Evolutionary conservation across 2,113 vertebrate species (phyloP).

Genomic region (Sorex fumeus): DNA sequence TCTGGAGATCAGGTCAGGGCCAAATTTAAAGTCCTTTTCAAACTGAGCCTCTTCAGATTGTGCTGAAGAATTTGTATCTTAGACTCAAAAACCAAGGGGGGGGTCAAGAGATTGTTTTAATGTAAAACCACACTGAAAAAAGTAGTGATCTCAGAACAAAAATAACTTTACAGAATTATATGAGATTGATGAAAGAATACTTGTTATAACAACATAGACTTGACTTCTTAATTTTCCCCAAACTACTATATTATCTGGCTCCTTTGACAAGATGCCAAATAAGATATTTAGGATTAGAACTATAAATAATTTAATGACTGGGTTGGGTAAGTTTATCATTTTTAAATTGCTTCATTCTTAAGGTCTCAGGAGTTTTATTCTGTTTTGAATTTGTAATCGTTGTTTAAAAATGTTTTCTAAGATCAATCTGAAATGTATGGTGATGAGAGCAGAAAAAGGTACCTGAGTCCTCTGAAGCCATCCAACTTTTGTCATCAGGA

Average conservation of each 20-base stretch:
- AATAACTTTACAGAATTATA: neutral
- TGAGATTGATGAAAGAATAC: neutral
- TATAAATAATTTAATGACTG: neutral
- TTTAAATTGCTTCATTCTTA: no score
- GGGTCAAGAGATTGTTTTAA: neutral
- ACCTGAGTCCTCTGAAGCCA: no score
- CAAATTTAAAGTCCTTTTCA: neutral
- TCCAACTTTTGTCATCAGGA: no score
- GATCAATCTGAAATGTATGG: no score
- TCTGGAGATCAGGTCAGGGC: neutral
- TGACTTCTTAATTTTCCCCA: neutral
- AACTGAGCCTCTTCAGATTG: neutral
- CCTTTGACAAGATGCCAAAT: neutral
- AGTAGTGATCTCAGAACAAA: slow-evolving; percentile 9
- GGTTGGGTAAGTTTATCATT: neutral
- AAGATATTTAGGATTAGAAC: neutral
- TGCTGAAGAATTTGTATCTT: neutral
- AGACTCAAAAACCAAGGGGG: neutral
- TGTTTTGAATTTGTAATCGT: no score
- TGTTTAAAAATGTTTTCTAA: no score
- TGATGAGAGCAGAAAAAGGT: no score
- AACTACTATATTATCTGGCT: neutral
- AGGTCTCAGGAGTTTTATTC: no score
- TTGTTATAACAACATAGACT: neutral
- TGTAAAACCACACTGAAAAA: neutral